Base-by-base conservation (phyloP, 2,113 vertebrate genomes). In the Engystomops pustulosus region DNA sequence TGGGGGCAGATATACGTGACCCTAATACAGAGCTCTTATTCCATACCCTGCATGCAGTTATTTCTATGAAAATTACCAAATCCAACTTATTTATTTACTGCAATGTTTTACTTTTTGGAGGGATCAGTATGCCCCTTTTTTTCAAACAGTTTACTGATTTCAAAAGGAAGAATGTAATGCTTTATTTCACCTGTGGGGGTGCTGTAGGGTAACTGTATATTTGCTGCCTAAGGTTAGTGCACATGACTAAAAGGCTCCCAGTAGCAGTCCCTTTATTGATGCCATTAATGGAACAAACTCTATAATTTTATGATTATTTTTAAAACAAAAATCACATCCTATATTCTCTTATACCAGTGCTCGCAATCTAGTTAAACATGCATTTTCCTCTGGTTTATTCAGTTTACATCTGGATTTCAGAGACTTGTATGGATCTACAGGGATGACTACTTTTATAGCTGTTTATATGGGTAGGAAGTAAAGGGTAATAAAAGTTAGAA, bases 391-490 rank as follows among this genome's bases (percentile, higher is more conserved):
- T 18, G 49, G 30, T 6, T 76, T 76, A 55, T 55, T 8, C 36
- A 23, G 30, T n/a, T 20, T 55, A n/a, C 49, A 55, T 25, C 25
- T 53, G 49, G 72, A 76, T 34, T 49, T 76, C 30, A 25, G 38
- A 27, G 41, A 45, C 49, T 4, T 36, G 12, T 71, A 71, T 78
- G 53, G 53, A 60, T 58, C 53, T 41, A 60, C 75, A 41, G 51
- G 75, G 51, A 78, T 41, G 34, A 60, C 51, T 58, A 78, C 75
- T 78, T 78, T 78, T 60, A 78, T 78, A 14, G 75, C 75, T 78
- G 75, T 78, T 78, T 55, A 78, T 78, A 41, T 60, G 75, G 47
- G 25, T 78, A 78, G 75, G 51, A 78, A 60, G 47, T 38, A 78
- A 41, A 34, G n/a, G 36, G 53, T 53, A 58, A 78, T 78, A 78